Evolutionary conservation across 2,888 invertebrate genomes (phyloP).

Genomic region (Drosophila meridionalis): DNA sequence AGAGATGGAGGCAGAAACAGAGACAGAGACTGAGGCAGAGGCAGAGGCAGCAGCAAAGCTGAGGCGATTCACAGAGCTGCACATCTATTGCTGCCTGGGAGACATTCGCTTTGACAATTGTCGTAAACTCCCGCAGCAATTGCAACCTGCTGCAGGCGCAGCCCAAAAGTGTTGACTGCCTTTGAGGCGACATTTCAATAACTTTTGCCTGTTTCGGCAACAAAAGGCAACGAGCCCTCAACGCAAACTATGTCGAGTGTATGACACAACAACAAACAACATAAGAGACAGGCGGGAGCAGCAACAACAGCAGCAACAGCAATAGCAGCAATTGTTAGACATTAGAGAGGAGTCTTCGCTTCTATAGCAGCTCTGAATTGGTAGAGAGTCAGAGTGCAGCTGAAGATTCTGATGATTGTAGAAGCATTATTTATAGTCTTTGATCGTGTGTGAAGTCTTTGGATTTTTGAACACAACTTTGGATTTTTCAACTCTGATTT

Average conservation of each 20-base stretch:
- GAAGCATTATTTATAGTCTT: background rate
- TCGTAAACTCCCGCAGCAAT: constrained; percentile 22
- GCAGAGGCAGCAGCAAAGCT: background rate
- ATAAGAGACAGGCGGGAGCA: constrained; percentile 4
- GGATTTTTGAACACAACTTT: too few species aligned
- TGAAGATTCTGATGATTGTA: background rate
- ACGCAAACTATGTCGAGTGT: constrained; percentile 74
- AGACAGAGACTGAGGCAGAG: background rate
- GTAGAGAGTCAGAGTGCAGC: background rate
- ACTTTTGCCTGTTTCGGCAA: constrained; percentile 32
- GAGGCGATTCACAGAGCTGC: constrained; percentile 1
- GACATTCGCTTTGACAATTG: constrained; percentile 6
- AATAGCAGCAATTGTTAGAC: constrained; percentile 14
- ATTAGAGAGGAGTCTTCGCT: constrained; percentile 35
- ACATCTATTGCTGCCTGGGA: background rate
- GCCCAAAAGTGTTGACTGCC: constrained; percentile 64
- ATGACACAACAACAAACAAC: constrained; percentile 29
- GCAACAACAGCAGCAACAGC: too few species aligned
- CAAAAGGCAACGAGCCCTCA: constrained; percentile 32
- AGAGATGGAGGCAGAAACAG: background rate
- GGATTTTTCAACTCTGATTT: too few species aligned
- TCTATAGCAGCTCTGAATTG: background rate
- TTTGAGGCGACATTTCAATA: constrained; percentile 48
- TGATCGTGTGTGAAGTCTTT: background rate
- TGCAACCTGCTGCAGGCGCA: constrained; percentile 46